Base-by-base conservation (phyloP, 1,140 invertebrate genomes). In the Ephestia elutella region DNA sequence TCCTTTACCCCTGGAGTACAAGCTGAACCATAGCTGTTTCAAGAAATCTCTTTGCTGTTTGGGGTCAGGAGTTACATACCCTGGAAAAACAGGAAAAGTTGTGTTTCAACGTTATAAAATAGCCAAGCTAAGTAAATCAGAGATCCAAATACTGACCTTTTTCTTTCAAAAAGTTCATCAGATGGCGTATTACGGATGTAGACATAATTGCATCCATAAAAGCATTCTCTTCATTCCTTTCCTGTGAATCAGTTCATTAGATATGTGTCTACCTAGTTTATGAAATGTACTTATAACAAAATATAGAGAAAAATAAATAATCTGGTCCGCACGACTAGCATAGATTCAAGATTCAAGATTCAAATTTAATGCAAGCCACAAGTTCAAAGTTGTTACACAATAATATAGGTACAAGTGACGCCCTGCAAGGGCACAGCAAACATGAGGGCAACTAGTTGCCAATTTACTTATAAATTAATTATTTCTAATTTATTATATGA, bases 21-120 rank as follows among this genome's bases (percentile, higher is more conserved):
- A 88, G 4, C 92, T 92, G 74, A 96, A 96, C 95, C 95, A 96
- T 54, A 96, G 88, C 62, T 92, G 90, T 68, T 94, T 91, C 13
- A 97, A 80, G 2, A 92, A 90, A 70, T 95, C 92, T 61, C 93
- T 92, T 73, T 96, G 95, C 59, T 91, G 90, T 66, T 89, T 91
- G 1, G 91, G 91, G 80, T 93, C 92, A 35, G 89, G 89, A 10
- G 90, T 82, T 1, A 93, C 88, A 63, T 90, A 80, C 35, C 87
- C 90, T 90, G 57, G 28, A 78, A 75, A 57, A 57, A 62, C 21
- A 57, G 19, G 60, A 32, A 10, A 60, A 21, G 54, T 58, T 48
- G 28, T 32, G 21, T 25, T 7, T 25, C 2, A 55, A n/a, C n/a
- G n/a, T n/a, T n/a, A n/a, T n/a, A n/a, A n/a, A n/a, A 32, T 32